phyloP scores from a whole-genome alignment of 2,888 invertebrate genomes.

The Stenodera caucasica region DNA sequence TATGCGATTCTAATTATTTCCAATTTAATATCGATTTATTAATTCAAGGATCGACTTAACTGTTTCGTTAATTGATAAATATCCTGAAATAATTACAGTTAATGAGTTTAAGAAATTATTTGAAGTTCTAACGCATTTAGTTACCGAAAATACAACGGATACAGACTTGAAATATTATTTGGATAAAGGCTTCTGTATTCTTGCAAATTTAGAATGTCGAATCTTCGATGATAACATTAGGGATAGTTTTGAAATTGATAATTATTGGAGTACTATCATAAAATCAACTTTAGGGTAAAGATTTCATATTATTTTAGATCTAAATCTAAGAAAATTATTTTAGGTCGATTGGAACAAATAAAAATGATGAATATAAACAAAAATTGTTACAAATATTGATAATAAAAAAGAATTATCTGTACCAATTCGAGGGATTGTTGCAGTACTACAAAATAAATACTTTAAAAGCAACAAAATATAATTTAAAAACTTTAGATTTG shows the following conservation, averaged over 20 bases:
- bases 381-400: constrained; percentile 54
- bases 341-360: constrained; percentile 57
- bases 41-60: constrained; percentile 52
- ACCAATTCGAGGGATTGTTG: constrained; percentile 43
- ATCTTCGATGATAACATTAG: constrained; percentile 31
- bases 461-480: constrained; percentile 49
- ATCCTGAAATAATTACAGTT: constrained; percentile 52
- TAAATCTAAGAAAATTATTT: too few species aligned
- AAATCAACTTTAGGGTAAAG: constrained; percentile 55
- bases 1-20: constrained; percentile 10
- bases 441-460: constrained; percentile 53
- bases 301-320: too few species aligned
- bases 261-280: constrained; percentile 52
- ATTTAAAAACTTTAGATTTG: constrained; percentile 50
- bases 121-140: constrained; percentile 49
- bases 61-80: constrained; percentile 49
- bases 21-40: not conserved
- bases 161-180: constrained; percentile 48
- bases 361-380: constrained; percentile 55
- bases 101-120: constrained; percentile 52
- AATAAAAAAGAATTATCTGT: not conserved
- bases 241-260: constrained; percentile 36
- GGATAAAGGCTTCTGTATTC: constrained; percentile 46
- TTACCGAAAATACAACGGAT: constrained; percentile 46
- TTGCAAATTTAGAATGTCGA: constrained; percentile 35